Percentiles rank a stretch among this genome's conserved stretches.
phyloP scores from a whole-genome alignment of 2,797 vertebrate species.

The Rhinatrema bivittatum region DNA sequence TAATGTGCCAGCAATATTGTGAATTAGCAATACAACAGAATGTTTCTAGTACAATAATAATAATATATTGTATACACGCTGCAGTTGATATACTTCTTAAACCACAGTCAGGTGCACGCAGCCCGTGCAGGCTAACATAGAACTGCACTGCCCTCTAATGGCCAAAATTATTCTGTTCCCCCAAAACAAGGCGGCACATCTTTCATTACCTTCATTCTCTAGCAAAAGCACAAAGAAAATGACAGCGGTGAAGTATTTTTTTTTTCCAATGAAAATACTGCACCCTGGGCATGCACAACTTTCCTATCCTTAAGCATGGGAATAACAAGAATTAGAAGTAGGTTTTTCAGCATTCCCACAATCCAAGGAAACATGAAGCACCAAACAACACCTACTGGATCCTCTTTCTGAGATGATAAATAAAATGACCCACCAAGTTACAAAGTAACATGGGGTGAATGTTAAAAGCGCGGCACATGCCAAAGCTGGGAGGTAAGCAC shows the following conservation, averaged over 20 bases:
- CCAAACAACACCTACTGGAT: background rate
- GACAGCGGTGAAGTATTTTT: no score
- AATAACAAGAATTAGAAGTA: background rate
- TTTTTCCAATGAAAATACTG: no score
- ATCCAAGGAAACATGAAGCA: background rate
- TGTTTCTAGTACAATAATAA: no score
- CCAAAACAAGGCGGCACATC: fast-evolving
- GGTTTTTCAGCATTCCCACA: background rate
- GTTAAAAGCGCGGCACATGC: no score
- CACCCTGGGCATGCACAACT: background rate
- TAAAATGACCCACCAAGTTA: no score
- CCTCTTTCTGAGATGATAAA: background rate
- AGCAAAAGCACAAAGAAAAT: background rate
- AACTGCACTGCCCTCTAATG: constrained; percentile 43
- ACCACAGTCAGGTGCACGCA: no score
- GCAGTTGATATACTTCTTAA: no score
- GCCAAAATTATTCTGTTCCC: constrained; percentile 6
- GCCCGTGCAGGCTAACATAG: constrained; percentile 8
- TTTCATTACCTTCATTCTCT: background rate
- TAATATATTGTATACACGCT: no score
- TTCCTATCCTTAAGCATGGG: background rate
- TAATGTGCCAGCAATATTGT: no score
- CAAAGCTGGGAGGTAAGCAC: no score
- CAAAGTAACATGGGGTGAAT: no score
- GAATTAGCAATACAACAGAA: no score